A percentile compares a stretch with the other conserved stretches of the same genome.
Conservation (phyloP, 2,113 vertebrate genomes). For the Panthera leo region DNA sequence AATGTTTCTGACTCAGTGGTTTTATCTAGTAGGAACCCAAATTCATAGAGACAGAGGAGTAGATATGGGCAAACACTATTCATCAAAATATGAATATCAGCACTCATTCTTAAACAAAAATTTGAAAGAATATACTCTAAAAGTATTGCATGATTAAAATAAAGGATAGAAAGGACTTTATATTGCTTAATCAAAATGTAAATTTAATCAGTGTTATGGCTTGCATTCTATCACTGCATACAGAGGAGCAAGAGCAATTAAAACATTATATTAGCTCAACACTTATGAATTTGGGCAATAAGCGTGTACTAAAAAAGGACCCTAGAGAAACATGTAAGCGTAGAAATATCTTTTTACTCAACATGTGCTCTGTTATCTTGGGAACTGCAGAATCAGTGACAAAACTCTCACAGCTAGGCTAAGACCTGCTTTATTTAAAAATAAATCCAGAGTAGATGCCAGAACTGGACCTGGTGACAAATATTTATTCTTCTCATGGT, state of each 20-base stretch:
- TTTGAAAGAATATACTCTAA: background rate
- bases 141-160: conserved; percentile 53
- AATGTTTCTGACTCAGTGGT: background rate
- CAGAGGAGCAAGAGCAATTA: conserved; percentile 68
- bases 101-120: background rate
- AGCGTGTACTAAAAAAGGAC: background rate
- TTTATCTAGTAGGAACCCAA: background rate
- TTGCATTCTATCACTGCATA: conserved; percentile 36
- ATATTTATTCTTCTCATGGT: background rate
- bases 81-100: background rate
- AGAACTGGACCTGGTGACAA: conserved; percentile 38
- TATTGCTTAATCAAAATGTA: conserved; percentile 66
- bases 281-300: conserved; percentile 66
- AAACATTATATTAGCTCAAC: conserved; percentile 63
- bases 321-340: conserved; percentile 49
- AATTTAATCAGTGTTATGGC: conserved; percentile 55
- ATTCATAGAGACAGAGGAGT: background rate
- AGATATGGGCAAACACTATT: background rate
- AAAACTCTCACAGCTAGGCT: conserved; percentile 61
- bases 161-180: conserved; percentile 55
- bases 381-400: conserved; percentile 51
- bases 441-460: conserved; percentile 56
- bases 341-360: conserved; percentile 70
- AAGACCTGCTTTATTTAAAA: conserved; percentile 74
- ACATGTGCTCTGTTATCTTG: conserved; percentile 53